Evolutionary conservation across 2,113 vertebrate species (phyloP).

Genomic region (Excalfactoria chinensis): DNA sequence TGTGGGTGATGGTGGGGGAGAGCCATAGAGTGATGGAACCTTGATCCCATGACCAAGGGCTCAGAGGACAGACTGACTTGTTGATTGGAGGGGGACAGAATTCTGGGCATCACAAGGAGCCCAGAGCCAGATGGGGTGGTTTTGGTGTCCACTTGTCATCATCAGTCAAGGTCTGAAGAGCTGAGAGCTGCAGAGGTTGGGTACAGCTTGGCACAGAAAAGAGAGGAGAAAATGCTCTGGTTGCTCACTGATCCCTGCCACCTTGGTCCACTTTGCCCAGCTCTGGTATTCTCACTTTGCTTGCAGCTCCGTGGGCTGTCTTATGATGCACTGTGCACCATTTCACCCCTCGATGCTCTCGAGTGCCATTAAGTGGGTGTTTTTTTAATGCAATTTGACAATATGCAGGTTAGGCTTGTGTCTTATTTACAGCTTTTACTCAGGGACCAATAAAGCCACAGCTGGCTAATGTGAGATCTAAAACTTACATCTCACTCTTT

Average conservation of each 20-base stretch:
- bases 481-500: slow-evolving; percentile 61
- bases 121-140: not conserved
- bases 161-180: not conserved
- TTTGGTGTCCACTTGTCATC: not conserved
- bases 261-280: not conserved
- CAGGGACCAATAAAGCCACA: slow-evolving; percentile 73
- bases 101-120: not conserved
- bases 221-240: not conserved
- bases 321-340: not conserved
- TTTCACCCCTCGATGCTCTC: not conserved
- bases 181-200: not conserved
- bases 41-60: not conserved
- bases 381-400: slow-evolving; percentile 31
- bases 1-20: not conserved
- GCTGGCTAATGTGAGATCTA: slow-evolving; percentile 71
- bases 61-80: not conserved
- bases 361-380: slow-evolving; percentile 23
- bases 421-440: slow-evolving; percentile 71
- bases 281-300: slow-evolving; percentile 33
- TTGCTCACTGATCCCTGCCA: not conserved
- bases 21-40: not conserved
- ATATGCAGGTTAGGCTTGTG: slow-evolving; percentile 48
- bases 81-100: not conserved
- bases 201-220: accelerated
- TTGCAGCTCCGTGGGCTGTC: slow-evolving; percentile 1